A percentile compares a stretch with the other conserved stretches of the same genome.
phyloP scores from a whole-genome alignment of 2,113 vertebrate genomes.

The Lota lota region DNA sequence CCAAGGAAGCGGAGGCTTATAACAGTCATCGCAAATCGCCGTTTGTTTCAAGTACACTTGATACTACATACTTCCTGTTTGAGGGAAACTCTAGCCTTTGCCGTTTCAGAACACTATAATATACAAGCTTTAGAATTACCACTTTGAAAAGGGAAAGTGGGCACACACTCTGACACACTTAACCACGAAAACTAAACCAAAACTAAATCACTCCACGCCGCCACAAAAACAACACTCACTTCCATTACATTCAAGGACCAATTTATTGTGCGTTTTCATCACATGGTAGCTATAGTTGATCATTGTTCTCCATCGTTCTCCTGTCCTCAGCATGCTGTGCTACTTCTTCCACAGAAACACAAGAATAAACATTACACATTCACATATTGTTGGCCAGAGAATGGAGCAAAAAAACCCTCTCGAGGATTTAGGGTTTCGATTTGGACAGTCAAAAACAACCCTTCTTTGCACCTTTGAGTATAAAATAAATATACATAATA shows the following conservation, averaged over 20 bases:
- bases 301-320: slow-evolving; percentile 32
- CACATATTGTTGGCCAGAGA: slow-evolving; percentile 15
- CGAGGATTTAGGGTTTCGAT: no score
- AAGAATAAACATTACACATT: slow-evolving; percentile 17
- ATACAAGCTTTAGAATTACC: no score
- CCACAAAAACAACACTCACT: slow-evolving; percentile 12
- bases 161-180: no score
- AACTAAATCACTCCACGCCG: neutral
- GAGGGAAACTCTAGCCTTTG: no score
- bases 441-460: neutral
- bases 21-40: no score
- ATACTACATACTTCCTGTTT: no score
- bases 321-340: slow-evolving; percentile 57
- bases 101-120: no score
- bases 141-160: no score
- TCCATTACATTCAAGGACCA: slow-evolving; percentile 34
- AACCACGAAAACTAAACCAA: neutral
- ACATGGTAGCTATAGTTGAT: slow-evolving; percentile 31
- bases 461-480: neutral
- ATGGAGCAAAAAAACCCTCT: neutral
- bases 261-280: slow-evolving; percentile 60
- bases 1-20: no score
- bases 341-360: slow-evolving; percentile 7
- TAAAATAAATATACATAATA: no score
- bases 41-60: no score